Evolutionary conservation across 2,888 invertebrate genomes (phyloP).

Genomic region (Julus scandinavius): DNA sequence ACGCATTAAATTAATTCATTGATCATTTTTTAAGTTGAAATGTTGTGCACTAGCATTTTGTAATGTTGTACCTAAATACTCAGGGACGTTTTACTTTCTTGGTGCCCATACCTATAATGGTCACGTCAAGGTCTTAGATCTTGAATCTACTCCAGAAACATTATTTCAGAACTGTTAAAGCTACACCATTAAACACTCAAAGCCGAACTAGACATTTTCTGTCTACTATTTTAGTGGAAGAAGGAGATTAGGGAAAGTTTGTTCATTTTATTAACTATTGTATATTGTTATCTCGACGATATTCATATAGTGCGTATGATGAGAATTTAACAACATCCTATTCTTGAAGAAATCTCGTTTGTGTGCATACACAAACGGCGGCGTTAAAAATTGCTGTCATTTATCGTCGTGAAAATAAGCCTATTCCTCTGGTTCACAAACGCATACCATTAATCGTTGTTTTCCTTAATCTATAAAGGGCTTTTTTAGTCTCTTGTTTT

Average conservation of each 20-base stretch:
- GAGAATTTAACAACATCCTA: background rate
- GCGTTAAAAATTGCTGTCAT: background rate
- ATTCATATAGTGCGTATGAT: constrained; percentile 10
- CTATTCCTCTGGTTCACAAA: background rate
- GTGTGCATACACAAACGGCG: background rate
- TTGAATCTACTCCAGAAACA: too few species aligned
- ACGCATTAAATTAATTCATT: background rate
- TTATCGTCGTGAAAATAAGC: background rate
- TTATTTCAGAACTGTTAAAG: too few species aligned
- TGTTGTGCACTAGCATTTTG: too few species aligned
- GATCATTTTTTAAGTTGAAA: background rate
- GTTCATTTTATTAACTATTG: background rate
- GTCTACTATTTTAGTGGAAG: too few species aligned
- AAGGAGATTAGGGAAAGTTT: background rate
- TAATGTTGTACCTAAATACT: too few species aligned
- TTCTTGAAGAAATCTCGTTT: background rate
- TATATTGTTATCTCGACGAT: background rate
- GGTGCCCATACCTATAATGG: too few species aligned
- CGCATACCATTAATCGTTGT: background rate
- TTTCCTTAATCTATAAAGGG: background rate
- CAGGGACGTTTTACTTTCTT: too few species aligned
- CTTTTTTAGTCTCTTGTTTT: constrained; percentile 23
- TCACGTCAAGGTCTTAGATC: too few species aligned
- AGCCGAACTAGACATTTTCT: too few species aligned
- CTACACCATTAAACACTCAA: too few species aligned